Evolutionary conservation across 2,797 vertebrate species (phyloP), one percentile per base, ranked within the genome.

Genomic region (Xiphophorus birchmanni): DNA sequence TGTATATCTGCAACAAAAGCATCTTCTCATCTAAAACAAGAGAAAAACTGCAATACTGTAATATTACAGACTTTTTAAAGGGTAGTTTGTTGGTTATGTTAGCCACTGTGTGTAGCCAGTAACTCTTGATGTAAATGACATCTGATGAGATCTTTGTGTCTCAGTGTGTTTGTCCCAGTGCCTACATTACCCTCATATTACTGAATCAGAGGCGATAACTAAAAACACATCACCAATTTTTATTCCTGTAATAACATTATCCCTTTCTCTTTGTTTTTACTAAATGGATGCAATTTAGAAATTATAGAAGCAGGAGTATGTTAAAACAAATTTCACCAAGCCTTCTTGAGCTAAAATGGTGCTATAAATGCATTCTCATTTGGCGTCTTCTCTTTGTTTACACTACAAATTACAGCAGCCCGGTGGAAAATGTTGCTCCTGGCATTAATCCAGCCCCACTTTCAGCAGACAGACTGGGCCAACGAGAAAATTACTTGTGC

Each of bases 371-470:
- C 13, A 0, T 10, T 78, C 9, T 80, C 37, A 78, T 86, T 65
- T 3, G 60, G 79, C 71, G 67, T 82, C 80, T 75, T 60, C 26
- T 86, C 74, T 85, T 79, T 94, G 88, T 93, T 92, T 92, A 82
- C 87, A 91, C 82, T 58, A 85, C 85, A 92, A 89, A 91, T 83
- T 52, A 73, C 78, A 79, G 79, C 44, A 50, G 60, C 35, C 77
- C 47, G 74, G 73, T 88, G 87, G 87, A 92, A 93, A 84, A 71
- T 87, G 86, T 81, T 71, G n/a, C 69, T 82, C 37, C 73, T 58
- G 75, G 75, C 81, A 76, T 86, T 80, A 73, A 79, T 86, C 63
- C 37, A 26, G 23, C 32, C 58, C 75, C 40, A 3, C 74, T 84
- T 60, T 63, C 75, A 78, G 83, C 78, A 83, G 82, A 81, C 45